Evolutionary conservation across 2,888 invertebrate species (phyloP), one percentile per base, ranked within the genome.

Genomic region (Hirudinaria manillensis): DNA sequence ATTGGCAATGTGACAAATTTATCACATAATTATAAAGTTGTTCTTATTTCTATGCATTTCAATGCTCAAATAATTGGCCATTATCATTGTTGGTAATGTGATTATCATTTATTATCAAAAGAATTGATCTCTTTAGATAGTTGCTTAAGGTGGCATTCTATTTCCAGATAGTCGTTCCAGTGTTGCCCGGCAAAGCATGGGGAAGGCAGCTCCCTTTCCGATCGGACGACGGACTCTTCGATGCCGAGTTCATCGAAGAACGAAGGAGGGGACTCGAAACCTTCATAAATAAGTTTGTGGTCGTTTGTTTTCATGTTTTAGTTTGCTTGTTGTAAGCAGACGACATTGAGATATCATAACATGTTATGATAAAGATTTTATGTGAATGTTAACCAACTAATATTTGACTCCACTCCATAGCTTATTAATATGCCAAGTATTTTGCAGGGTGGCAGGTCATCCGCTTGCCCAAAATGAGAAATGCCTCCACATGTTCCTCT

Each of bases 181-280:
- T 94, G 55, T 88, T 99, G 82, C 99, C 99, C 3, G 95, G 97
- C 27, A 99, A 99, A 88, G 98, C 99, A 10, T 91, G 96, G 90
- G 98, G 98, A 87, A 89, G 97, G 84, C 98, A 98, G 86, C 89
- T 99, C 87, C 99, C 99, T 29, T 99, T 99, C 87, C 90, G 99
- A 79, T 92, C 93, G 21, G 99, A 99, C 84, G 99, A 99, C 87
- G 99, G 99, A 75, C 94, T 99, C 83, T 99, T 95, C 86, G 99
- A 99, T 86, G 98, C 99, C 84, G 96, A 94, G 83, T 99, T 99
- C 85, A 98, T 99, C 83, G 99, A 99, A 86, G 97, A 98, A 81
- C 90, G 99, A 82, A 91, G 97, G 86, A 97, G 97, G 89, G 96
- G 88, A 68, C 89, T 99, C 82, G 99, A 99, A 89, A 90, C 91